A percentile compares a stretch with the other conserved stretches of the same genome.
These are phyloP conservation scores for Caenorhabditis inopinata DNA, from an alignment of 1,140 invertebrate genomes.

Conservation along the genomic window DNA sequence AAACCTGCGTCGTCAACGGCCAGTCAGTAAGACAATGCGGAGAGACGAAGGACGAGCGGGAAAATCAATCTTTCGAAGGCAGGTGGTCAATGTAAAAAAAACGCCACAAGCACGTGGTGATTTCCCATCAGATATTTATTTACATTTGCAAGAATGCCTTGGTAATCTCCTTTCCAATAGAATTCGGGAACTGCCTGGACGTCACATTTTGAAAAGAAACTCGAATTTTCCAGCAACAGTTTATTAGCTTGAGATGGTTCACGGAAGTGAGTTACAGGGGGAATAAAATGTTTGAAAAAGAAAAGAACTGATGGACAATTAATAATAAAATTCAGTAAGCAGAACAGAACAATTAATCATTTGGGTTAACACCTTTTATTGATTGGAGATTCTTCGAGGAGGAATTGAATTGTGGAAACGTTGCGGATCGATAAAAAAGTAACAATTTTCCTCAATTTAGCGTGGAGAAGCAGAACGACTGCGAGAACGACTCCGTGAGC, in stretches of 20 bases:
- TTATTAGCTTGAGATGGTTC: not conserved
- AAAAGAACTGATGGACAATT: not conserved
- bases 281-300: not conserved
- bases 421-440: not conserved
- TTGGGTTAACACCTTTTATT: not conserved
- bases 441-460: not conserved
- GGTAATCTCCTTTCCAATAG: no score
- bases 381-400: conserved; percentile 22
- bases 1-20: conserved; percentile 2
- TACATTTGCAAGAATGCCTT: not conserved
- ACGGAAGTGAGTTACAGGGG: not conserved
- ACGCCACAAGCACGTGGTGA: conserved; percentile 21
- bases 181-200: not conserved
- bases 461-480: conserved; percentile 12
- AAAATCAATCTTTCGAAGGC: conserved; percentile 10
- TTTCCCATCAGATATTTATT: not conserved
- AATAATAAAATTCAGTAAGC: not conserved
- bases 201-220: no score
- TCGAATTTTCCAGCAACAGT: not conserved
- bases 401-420: conserved; percentile 15
- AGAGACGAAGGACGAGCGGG: not conserved
- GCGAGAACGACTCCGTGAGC: conserved; percentile 40
- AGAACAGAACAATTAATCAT: not conserved
- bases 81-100: conserved; percentile 3
- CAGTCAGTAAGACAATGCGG: not conserved